These are phyloP conservation scores for Perca schrenkii DNA, from an alignment of 2,113 vertebrate genomes.

Conservation along the genomic window DNA sequence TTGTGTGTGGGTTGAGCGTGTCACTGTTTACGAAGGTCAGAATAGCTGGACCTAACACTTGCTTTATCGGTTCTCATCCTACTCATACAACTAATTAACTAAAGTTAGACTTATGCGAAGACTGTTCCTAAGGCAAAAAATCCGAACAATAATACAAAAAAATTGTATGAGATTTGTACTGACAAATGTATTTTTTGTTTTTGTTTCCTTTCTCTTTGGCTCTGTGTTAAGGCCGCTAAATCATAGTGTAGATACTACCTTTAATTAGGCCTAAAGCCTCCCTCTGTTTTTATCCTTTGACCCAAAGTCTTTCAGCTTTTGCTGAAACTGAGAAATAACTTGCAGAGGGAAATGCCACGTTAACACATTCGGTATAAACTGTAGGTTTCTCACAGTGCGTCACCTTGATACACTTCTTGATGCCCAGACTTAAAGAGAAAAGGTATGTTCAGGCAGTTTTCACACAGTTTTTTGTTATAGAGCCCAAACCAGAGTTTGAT, in stretches of 20 bases:
- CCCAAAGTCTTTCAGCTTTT: constrained; percentile 4
- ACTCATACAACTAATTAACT: background rate
- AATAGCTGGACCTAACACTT: constrained; percentile 6
- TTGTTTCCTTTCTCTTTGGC: constrained; percentile 1
- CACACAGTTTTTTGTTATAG: too few relatives aligned
- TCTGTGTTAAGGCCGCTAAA: constrained; percentile 25
- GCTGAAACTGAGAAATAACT: constrained; percentile 29
- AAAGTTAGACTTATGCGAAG: constrained; percentile 4
- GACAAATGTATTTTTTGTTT: background rate
- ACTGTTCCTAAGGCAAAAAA: constrained; percentile 17
- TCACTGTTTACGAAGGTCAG: background rate
- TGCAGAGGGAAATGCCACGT: constrained; percentile 8
- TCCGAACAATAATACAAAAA: too few relatives aligned
- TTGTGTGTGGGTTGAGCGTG: background rate
- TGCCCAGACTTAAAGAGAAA: background rate
- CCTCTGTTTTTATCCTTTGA: constrained; percentile 1
- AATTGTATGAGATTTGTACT: background rate
- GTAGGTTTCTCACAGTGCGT: constrained; percentile 12
- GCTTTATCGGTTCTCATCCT: background rate
- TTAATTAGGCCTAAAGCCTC: constrained; percentile 30
- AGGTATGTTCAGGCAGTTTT: background rate
- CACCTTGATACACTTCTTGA: constrained; percentile 10
- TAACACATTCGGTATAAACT: background rate
- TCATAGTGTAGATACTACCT: constrained; percentile 13
- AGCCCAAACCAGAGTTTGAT: background rate